Conservation (phyloP, 2,113 vertebrate genomes). For the Dicrurus megarhynchus region DNA sequence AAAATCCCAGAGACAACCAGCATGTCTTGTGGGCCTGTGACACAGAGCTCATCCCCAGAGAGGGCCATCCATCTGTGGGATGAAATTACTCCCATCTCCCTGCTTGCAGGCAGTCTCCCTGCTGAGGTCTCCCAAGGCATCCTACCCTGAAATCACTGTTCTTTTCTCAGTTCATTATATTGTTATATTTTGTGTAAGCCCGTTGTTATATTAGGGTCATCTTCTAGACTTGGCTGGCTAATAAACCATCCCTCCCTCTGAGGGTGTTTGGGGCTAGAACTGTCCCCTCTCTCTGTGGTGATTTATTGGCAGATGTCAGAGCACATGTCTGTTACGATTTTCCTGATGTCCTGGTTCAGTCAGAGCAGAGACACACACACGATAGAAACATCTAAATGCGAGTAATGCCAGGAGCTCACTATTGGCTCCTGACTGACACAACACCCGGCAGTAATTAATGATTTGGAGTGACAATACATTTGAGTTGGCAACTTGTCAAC, state of each 20-base stretch:
- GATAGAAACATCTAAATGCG: background rate
- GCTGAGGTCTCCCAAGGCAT: background rate
- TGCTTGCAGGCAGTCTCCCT: background rate
- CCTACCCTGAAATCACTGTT: background rate
- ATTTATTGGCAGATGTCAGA: slow-evolving; percentile 8
- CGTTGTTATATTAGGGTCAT: slow-evolving; percentile 42
- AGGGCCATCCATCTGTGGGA: background rate
- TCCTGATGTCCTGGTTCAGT: background rate
- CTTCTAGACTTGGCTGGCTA: slow-evolving; percentile 9
- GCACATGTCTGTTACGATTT: background rate
- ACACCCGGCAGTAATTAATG: background rate
- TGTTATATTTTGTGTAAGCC: background rate
- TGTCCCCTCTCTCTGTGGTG: background rate
- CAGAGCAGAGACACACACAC: background rate
- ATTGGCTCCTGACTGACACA: background rate
- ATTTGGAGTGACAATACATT: background rate
- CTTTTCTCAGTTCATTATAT: background rate
- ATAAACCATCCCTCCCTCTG: slow-evolving; percentile 28
- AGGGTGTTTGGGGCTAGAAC: background rate
- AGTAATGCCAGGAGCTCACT: background rate
- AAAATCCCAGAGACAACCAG: background rate
- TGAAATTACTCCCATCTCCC: background rate
- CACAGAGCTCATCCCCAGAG: background rate
- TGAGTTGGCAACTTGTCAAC: background rate
- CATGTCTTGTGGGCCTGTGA: background rate